Percentiles rank a stretch among this genome's conserved stretches.
Evolutionary conservation across 2,113 vertebrate species (phyloP).

Genomic region (Chionomys nivalis): DNA sequence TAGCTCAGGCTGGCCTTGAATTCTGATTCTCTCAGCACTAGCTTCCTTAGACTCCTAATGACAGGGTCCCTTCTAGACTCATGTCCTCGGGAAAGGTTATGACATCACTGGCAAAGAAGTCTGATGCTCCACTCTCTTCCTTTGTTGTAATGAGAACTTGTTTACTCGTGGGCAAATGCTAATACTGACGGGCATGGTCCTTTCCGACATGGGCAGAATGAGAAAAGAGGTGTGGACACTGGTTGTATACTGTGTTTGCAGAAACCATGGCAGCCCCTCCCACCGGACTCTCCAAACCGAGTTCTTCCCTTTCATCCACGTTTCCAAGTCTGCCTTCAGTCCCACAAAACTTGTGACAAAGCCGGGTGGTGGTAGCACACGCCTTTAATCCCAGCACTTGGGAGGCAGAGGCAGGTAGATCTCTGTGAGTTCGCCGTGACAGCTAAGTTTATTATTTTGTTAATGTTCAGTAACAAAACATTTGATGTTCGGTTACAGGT

Average conservation of each 20-base stretch:
- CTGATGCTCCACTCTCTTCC: background rate
- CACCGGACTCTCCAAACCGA: background rate
- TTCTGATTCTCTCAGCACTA: background rate
- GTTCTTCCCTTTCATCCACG: background rate
- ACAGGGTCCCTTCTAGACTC: background rate
- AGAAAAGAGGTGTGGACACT: background rate
- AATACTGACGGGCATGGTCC: background rate
- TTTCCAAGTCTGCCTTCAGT: background rate
- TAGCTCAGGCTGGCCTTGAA: background rate
- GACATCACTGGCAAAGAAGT: background rate
- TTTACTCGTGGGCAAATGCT: background rate
- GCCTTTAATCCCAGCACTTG: too few relatives aligned
- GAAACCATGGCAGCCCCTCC: background rate
- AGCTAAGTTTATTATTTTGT: background rate
- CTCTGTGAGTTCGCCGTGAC: too few relatives aligned
- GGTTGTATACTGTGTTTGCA: background rate
- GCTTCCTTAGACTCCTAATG: background rate
- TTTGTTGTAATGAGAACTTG: background rate
- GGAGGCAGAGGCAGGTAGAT: too few relatives aligned
- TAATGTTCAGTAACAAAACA: background rate
- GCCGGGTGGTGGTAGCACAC: accelerated
- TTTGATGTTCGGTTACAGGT: background rate
- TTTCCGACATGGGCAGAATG: background rate
- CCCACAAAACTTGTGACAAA: background rate
- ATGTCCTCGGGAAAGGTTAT: background rate